These are phyloP conservation scores for Linyphia triangularis DNA, from an alignment of 2,888 invertebrate species.

Conservation along the genomic window DNA sequence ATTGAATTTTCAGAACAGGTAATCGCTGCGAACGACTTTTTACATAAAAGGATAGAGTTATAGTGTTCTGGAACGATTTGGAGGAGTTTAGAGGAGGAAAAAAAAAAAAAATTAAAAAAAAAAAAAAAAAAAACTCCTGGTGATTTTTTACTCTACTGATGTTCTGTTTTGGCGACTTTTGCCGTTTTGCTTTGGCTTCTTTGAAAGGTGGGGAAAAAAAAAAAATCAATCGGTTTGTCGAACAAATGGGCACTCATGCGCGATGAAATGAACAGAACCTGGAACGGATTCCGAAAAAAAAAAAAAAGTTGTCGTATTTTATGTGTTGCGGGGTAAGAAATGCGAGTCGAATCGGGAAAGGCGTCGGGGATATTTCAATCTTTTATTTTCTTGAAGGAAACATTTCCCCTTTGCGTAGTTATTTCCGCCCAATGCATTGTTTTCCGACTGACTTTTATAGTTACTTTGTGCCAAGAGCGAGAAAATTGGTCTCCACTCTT, in stretches of 20 bases:
- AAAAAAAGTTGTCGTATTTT: background rate
- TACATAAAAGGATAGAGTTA: background rate
- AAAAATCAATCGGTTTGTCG: background rate
- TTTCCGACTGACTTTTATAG: background rate
- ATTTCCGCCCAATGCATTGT: constrained; percentile 3
- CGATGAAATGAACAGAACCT: background rate
- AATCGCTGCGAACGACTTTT: background rate
- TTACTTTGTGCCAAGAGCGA: background rate
- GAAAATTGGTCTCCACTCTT: background rate
- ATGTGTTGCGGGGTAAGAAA: background rate
- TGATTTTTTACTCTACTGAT: background rate
- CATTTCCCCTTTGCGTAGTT: background rate
- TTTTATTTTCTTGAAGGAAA: background rate
- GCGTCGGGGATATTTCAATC: background rate
- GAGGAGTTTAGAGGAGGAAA: too few relatives aligned
- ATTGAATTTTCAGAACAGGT: background rate
- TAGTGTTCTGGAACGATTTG: background rate
- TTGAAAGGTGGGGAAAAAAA: background rate
- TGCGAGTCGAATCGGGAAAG: background rate
- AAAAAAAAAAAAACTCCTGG: background rate
- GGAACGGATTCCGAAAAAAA: background rate
- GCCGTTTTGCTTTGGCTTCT: background rate
- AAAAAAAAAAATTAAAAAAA: too few relatives aligned
- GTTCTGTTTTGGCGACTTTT: too few relatives aligned
- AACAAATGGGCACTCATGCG: background rate